Evolutionary conservation across 2,797 vertebrate genomes (phyloP).

Genomic region (Hipposideros larvatus): DNA sequence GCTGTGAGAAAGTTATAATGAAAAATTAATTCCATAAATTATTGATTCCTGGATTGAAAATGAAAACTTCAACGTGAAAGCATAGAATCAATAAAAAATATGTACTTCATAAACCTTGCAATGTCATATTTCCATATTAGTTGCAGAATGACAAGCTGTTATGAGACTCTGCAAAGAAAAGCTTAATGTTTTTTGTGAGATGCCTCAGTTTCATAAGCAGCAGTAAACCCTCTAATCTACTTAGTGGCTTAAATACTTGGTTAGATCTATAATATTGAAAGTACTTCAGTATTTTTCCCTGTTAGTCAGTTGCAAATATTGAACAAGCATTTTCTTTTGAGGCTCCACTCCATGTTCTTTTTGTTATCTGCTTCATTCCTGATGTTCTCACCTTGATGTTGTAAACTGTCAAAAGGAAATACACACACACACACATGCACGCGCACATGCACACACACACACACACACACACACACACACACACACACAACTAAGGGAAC

Average conservation of each 20-base stretch:
- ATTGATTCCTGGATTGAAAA: conserved; percentile 71
- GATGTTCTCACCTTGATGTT: conserved; percentile 34
- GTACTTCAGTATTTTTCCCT: conserved; percentile 32
- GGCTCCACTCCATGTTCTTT: background rate
- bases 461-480: background rate
- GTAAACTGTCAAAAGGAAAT: conserved; percentile 28
- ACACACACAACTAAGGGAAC: background rate
- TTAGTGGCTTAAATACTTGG: conserved; percentile 25
- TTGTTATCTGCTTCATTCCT: background rate
- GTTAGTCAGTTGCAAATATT: conserved; percentile 2
- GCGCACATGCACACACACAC: no score
- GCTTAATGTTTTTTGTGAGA: conserved; percentile 44
- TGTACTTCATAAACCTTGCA: conserved; percentile 67
- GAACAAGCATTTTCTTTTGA: conserved; percentile 44
- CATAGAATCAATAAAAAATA: conserved; percentile 68
- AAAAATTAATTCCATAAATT: conserved; percentile 81
- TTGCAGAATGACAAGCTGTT: conserved; percentile 34
- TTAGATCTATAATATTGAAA: conserved; percentile 13
- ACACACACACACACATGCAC: background rate
- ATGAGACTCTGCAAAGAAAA: background rate
- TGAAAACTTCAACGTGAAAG: conserved; percentile 73
- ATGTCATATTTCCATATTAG: conserved; percentile 61
- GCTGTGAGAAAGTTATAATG: conserved; percentile 73
- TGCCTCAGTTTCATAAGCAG: background rate
- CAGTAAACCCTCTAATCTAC: background rate